Evolutionary conservation across 2,888 invertebrate species (phyloP).

Genomic region (Apamea crenata): DNA sequence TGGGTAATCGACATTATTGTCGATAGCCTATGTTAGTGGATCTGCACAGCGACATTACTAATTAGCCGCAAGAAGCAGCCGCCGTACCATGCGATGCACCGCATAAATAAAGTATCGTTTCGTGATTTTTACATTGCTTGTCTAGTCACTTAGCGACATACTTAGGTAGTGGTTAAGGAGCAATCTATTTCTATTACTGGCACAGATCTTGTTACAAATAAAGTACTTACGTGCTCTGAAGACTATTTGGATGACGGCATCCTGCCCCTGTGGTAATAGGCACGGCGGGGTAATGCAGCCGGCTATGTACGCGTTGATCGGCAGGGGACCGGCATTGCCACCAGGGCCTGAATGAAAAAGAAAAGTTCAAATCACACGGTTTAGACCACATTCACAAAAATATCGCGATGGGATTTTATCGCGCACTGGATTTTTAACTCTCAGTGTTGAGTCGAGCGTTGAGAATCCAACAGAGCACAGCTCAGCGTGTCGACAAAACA

Average conservation of each 20-base stretch:
- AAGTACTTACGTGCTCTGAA: conserved; percentile 70
- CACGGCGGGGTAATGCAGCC: conserved; percentile 74
- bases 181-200: background rate
- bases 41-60: no score
- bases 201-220: background rate
- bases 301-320: conserved; percentile 70
- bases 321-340: conserved; percentile 58
- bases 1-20: no score
- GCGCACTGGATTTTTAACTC: background rate
- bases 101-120: no score
- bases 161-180: no score
- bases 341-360: conserved; percentile 52
- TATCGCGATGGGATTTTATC: background rate
- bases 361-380: background rate
- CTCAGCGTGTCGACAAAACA: background rate
- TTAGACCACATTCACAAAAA: background rate
- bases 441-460: background rate
- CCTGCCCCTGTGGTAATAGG: conserved; percentile 66
- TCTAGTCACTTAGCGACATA: no score
- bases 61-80: no score
- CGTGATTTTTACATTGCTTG: no score
- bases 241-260: conserved; percentile 70
- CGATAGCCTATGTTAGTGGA: no score
- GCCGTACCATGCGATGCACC: no score
- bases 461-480: no score